Evolutionary conservation across 2,888 invertebrate genomes (phyloP).

Genomic region (Drosophila atripex): DNA sequence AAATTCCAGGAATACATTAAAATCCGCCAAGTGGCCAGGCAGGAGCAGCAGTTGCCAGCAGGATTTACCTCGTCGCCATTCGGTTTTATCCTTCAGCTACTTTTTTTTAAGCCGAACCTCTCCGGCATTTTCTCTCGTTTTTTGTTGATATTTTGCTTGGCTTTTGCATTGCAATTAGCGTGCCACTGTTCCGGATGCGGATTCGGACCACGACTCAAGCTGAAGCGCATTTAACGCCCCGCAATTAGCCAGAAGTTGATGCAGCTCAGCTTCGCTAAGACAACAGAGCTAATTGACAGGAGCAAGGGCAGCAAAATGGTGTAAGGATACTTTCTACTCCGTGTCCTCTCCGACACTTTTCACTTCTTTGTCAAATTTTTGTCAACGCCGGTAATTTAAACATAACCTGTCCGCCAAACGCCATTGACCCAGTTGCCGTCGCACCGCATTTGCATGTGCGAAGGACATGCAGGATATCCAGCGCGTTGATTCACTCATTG

Average conservation of each 20-base stretch:
- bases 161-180: slow-evolving; percentile 77
- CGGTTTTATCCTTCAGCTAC: slow-evolving; percentile 2
- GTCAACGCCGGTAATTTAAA: slow-evolving; percentile 34
- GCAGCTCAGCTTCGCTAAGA: slow-evolving; percentile 59
- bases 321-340: slow-evolving; percentile 19
- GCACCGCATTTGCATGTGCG: slow-evolving; percentile 39
- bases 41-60: slow-evolving; percentile 39
- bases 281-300: slow-evolving; percentile 63
- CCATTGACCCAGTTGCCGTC: slow-evolving; percentile 56
- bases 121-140: slow-evolving; percentile 11
- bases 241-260: slow-evolving; percentile 68
- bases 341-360: neutral
- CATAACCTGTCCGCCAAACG: slow-evolving; percentile 45
- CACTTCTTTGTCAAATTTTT: neutral
- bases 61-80: slow-evolving; percentile 65
- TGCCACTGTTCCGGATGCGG: slow-evolving; percentile 52
- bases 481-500: slow-evolving; percentile 65
- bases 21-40: slow-evolving; percentile 59
- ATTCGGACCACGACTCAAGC: slow-evolving; percentile 18
- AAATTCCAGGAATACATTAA: slow-evolving; percentile 73
- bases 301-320: slow-evolving; percentile 3
- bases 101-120: slow-evolving; percentile 11
- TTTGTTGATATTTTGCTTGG: slow-evolving; percentile 60
- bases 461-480: slow-evolving; percentile 30
- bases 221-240: slow-evolving; percentile 62